Percentiles rank a stretch among this genome's conserved stretches.
phyloP scores from a whole-genome alignment of 1,140 invertebrate species.

The Notospermus geniculatus region DNA sequence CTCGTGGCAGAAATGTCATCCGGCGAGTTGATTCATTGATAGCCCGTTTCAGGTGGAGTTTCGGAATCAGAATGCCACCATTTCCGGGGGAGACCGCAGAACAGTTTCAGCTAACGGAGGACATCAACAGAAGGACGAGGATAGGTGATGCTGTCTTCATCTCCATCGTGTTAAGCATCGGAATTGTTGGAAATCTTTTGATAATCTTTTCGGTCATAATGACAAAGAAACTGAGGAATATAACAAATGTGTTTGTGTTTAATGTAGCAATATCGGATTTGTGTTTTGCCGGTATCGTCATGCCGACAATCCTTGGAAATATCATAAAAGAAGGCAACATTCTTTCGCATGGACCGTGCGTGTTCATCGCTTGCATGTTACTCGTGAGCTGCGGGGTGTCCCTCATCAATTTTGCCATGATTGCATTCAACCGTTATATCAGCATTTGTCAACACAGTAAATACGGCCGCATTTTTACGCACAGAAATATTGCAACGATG shows the following conservation, averaged over 20 bases:
- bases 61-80: no score
- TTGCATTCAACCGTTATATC: constrained; percentile 27
- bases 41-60: no score
- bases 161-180: background rate
- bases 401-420: constrained; percentile 19
- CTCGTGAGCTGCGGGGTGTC: constrained; percentile 56
- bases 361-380: background rate
- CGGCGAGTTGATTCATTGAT: no score
- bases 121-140: no score
- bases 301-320: constrained; percentile 5
- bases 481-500: background rate
- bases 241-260: background rate
- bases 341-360: background rate
- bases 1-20: no score
- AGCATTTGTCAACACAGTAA: constrained; percentile 15
- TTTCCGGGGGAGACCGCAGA: no score
- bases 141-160: background rate
- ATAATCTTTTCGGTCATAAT: background rate
- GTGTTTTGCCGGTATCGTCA: background rate
- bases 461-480: constrained; percentile 10
- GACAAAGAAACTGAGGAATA: constrained; percentile 4
- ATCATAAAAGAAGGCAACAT: background rate
- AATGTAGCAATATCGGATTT: constrained; percentile 5
- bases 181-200: constrained; percentile 8
- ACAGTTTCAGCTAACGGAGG: no score